A percentile compares a stretch with the other conserved stretches of the same genome.
These are phyloP conservation scores for Callithrix jacchus DNA, from an alignment of 2,113 vertebrate species.

Conservation along the genomic window DNA sequence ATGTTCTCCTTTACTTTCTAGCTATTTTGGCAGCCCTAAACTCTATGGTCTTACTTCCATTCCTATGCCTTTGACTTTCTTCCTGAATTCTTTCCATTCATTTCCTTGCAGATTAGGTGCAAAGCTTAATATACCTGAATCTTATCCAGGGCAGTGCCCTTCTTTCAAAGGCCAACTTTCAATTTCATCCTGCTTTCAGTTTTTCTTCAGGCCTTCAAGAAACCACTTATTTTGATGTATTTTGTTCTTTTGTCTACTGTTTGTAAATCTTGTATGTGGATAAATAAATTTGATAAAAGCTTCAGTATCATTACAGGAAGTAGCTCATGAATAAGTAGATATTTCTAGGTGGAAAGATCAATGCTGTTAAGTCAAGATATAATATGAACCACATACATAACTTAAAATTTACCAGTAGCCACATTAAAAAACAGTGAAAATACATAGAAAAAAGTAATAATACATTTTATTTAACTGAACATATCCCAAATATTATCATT, in stretches of 20 bases:
- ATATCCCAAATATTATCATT: background rate
- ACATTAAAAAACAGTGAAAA: background rate
- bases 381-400: background rate
- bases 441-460: background rate
- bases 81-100: background rate
- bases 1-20: background rate
- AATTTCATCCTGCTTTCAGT: background rate
- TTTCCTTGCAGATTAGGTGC: background rate
- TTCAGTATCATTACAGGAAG: background rate
- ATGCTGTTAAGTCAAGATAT: background rate
- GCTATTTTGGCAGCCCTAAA: background rate
- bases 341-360: background rate
- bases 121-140: background rate
- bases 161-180: background rate
- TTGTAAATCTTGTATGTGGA: background rate
- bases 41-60: background rate
- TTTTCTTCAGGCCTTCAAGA: background rate
- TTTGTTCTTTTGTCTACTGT: background rate
- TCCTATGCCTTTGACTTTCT: background rate
- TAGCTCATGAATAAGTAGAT: background rate
- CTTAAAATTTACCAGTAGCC: background rate
- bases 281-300: background rate
- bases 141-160: background rate
- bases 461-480: background rate
- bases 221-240: background rate